Evolutionary conservation across 2,888 invertebrate species (phyloP).

Genomic region (Polydrusus pterygomalis): DNA sequence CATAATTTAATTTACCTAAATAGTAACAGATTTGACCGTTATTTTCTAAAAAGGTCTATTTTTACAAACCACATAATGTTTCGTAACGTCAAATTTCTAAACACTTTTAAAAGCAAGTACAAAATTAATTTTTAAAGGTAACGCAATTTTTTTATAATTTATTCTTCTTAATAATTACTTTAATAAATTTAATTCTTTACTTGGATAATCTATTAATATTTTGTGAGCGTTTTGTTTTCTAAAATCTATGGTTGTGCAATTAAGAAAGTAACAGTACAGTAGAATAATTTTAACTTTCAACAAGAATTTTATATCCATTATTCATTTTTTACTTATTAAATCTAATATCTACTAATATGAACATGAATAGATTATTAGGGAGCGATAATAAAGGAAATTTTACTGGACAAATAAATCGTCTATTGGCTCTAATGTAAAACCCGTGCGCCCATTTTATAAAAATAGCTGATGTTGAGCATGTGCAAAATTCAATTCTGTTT

Average conservation of each 20-base stretch:
- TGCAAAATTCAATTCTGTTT: no score
- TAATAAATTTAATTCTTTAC: neutral
- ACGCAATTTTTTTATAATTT: neutral
- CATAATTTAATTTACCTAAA: constrained; percentile 24
- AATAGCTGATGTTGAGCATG: no score
- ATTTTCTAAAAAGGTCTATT: constrained; percentile 20
- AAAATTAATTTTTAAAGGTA: constrained; percentile 8
- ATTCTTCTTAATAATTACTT: neutral
- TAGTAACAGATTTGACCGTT: constrained; percentile 10
- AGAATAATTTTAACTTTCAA: no score
- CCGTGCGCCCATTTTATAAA: no score
- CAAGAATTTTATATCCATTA: no score
- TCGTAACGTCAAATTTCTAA: constrained; percentile 7
- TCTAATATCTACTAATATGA: no score
- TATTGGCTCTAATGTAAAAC: no score
- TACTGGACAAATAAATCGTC: no score
- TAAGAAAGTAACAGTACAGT: neutral
- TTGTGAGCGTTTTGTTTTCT: constrained; percentile 21
- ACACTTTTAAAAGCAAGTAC: neutral
- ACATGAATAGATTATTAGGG: no score
- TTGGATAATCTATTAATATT: constrained; percentile 11
- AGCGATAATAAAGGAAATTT: no score
- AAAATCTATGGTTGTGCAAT: constrained; percentile 19
- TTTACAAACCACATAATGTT: constrained; percentile 15
- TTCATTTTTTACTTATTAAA: no score